These are phyloP conservation scores for Diabrotica virgifera DNA, from an alignment of 1,140 invertebrate species.

Conservation along the genomic window DNA sequence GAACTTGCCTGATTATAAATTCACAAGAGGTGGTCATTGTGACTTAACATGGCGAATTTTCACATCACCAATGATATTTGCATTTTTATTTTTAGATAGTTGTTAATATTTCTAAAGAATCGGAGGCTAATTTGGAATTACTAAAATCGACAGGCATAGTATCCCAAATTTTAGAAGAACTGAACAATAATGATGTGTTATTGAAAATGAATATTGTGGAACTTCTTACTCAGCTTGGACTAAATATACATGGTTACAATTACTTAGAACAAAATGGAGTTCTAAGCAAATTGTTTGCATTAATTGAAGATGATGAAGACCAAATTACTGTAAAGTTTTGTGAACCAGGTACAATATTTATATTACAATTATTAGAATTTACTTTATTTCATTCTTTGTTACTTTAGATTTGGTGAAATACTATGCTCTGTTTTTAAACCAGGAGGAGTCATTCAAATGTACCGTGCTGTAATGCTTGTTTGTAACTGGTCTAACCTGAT, in stretches of 20 bases:
- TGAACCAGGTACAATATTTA: constrained; percentile 41
- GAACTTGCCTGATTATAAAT: too few relatives aligned
- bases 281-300: constrained; percentile 59
- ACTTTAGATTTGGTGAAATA: too few relatives aligned
- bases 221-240: constrained; percentile 66
- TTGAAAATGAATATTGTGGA: constrained; percentile 75
- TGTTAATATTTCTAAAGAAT: constrained; percentile 62
- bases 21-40: too few relatives aligned
- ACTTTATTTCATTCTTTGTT: neutral
- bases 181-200: constrained; percentile 70
- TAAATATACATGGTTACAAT: constrained; percentile 64
- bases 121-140: constrained; percentile 55
- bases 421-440: too few relatives aligned
- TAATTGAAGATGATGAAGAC: constrained; percentile 60
- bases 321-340: constrained; percentile 51
- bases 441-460: too few relatives aligned
- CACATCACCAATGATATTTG: neutral
- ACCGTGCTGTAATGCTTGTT: too few relatives aligned
- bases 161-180: constrained; percentile 61
- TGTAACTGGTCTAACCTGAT: too few relatives aligned
- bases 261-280: constrained; percentile 67
- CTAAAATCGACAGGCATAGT: constrained; percentile 62
- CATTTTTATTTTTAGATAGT: constrained; percentile 58
- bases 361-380: neutral
- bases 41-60: too few relatives aligned